These are phyloP conservation scores for Sminthurinus aureus DNA, from an alignment of 2,888 invertebrate species.

Conservation along the genomic window DNA sequence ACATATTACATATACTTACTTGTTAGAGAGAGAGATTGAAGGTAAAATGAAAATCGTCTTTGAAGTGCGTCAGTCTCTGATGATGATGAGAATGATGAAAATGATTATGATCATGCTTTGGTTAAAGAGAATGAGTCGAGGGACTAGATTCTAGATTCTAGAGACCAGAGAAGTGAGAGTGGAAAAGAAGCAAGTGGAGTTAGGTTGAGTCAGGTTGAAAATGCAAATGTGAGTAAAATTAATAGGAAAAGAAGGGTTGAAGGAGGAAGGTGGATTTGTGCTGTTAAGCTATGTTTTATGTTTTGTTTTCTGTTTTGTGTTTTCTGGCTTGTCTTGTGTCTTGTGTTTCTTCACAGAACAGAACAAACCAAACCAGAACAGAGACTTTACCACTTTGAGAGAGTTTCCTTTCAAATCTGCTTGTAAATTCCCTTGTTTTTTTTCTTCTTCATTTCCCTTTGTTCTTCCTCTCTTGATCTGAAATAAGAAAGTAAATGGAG, in stretches of 20 bases:
- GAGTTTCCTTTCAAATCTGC: background rate
- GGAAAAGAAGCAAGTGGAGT: background rate
- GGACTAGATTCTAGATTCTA: no score
- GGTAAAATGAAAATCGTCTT: background rate
- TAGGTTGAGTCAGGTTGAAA: conserved; percentile 9
- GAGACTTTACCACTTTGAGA: background rate
- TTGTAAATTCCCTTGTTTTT: background rate
- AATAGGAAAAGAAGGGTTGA: background rate
- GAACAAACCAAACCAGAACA: no score
- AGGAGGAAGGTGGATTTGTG: conserved; percentile 2
- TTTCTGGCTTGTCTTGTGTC: no score
- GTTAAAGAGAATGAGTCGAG: no score
- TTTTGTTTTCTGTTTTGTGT: no score
- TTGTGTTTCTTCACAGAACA: no score
- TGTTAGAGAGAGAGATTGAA: background rate
- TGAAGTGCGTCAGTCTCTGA: conserved; percentile 5
- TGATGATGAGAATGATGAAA: conserved; percentile 10
- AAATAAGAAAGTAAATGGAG: background rate
- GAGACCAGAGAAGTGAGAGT: background rate
- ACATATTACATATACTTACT: no score
- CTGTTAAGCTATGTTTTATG: background rate
- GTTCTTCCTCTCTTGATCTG: background rate
- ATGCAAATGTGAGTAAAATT: conserved; percentile 2
- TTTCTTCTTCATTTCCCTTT: background rate
- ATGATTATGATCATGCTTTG: conserved; percentile 1